These are phyloP conservation scores for Phaonia tiefii DNA, from an alignment of 2,888 invertebrate species.

Conservation along the genomic window DNA sequence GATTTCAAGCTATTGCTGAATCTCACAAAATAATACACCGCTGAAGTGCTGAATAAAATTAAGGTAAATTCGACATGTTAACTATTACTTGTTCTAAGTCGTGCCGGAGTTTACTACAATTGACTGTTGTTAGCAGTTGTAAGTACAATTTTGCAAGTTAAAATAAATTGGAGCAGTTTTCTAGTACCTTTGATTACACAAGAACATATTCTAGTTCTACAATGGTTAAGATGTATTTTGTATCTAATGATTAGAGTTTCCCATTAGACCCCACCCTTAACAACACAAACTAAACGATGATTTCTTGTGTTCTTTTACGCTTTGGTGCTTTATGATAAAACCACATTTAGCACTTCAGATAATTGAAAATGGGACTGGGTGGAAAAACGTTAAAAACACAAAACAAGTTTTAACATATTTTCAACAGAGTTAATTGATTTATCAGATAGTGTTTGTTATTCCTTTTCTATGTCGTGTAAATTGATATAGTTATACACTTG, in stretches of 20 bases:
- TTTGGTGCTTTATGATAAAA: conserved; percentile 30
- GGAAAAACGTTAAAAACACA: not conserved
- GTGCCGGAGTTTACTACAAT: too few species aligned
- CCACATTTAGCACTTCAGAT: conserved; percentile 63
- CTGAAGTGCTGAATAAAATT: too few species aligned
- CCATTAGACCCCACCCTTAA: conserved; percentile 61
- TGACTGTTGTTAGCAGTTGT: too few species aligned
- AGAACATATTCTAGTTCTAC: conserved; percentile 1
- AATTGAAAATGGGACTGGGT: conserved; percentile 47
- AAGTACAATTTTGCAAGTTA: too few species aligned
- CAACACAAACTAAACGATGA: not conserved
- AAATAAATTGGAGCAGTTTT: too few species aligned
- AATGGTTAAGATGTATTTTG: not conserved
- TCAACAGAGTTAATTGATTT: conserved; percentile 62
- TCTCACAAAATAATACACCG: too few species aligned
- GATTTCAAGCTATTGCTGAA: too few species aligned
- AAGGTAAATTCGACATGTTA: too few species aligned
- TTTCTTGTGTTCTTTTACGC: not conserved
- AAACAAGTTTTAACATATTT: conserved; percentile 50
- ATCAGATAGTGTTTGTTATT: conserved; percentile 51
- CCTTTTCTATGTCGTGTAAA: conserved; percentile 34
- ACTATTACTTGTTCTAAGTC: too few species aligned
- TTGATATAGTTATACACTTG: conserved; percentile 24
- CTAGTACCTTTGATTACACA: conserved; percentile 10
- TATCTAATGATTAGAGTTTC: conserved; percentile 49